These are phyloP conservation scores for Nasua narica DNA, from an alignment of 2,797 vertebrate genomes.

Conservation along the genomic window DNA sequence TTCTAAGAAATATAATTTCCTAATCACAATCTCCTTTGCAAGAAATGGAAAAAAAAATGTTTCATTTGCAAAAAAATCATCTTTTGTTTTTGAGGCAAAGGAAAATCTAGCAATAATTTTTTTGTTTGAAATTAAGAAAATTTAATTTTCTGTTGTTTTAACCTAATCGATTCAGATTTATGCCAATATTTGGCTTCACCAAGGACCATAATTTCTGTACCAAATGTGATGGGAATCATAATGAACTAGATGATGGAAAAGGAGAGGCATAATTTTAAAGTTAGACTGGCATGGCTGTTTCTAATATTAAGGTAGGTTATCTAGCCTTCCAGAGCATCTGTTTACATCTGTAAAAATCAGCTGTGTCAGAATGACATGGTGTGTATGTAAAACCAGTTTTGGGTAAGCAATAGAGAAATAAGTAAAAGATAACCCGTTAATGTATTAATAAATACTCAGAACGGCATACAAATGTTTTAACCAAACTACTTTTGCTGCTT, in stretches of 20 bases:
- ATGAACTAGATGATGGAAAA: neutral
- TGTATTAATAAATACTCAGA: neutral
- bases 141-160: neutral
- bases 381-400: neutral
- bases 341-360: neutral
- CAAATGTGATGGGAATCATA: neutral
- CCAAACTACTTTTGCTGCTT: neutral
- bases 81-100: neutral
- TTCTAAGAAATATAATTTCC: neutral
- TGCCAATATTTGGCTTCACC: neutral
- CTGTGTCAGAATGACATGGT: neutral
- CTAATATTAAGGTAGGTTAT: neutral
- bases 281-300: neutral
- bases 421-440: neutral
- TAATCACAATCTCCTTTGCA: neutral
- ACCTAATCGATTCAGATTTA: neutral
- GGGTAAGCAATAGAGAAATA: neutral
- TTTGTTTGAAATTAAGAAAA: neutral
- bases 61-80: neutral
- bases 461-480: neutral
- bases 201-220: neutral
- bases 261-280: neutral
- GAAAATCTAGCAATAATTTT: conserved; percentile 4
- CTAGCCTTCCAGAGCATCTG: neutral
- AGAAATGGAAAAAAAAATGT: neutral